These are phyloP conservation scores for Capitella teleta DNA, from an alignment of 1,140 invertebrate species.

Conservation along the genomic window DNA sequence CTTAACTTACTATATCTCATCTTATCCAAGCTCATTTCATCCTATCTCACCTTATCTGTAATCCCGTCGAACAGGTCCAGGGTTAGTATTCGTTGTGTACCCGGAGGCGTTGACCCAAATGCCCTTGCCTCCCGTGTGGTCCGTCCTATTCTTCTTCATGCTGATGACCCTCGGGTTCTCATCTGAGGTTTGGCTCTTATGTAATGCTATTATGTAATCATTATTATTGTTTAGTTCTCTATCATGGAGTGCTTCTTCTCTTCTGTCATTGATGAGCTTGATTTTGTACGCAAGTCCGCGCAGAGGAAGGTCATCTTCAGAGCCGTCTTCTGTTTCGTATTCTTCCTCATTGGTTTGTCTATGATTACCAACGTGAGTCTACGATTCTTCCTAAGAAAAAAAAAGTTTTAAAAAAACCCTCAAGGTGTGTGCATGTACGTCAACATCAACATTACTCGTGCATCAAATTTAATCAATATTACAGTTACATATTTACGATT, in stretches of 20 bases:
- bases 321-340: conserved; percentile 4
- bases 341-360: conserved; percentile 9
- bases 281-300: not conserved
- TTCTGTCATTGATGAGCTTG: conserved; percentile 12
- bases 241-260: conserved; percentile 14
- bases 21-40: too few species aligned
- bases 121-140: conserved; percentile 83
- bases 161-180: conserved; percentile 87
- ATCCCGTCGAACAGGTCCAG: conserved; percentile 59
- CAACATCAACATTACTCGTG: too few species aligned
- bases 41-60: too few species aligned
- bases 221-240: conserved; percentile 15
- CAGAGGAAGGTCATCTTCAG: conserved; percentile 7
- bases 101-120: conserved; percentile 50
- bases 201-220: too few species aligned
- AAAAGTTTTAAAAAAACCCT: too few species aligned
- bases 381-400: too few species aligned
- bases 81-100: conserved; percentile 87
- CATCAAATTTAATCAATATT: too few species aligned
- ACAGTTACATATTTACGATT: too few species aligned
- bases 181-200: conserved; percentile 56
- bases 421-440: too few species aligned
- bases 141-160: conserved; percentile 94
- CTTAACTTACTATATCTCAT: too few species aligned
- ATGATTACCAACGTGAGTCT: conserved; percentile 13